phyloP scores from a whole-genome alignment of 2,797 vertebrate genomes.

The Chlorospingus semifuscus region DNA sequence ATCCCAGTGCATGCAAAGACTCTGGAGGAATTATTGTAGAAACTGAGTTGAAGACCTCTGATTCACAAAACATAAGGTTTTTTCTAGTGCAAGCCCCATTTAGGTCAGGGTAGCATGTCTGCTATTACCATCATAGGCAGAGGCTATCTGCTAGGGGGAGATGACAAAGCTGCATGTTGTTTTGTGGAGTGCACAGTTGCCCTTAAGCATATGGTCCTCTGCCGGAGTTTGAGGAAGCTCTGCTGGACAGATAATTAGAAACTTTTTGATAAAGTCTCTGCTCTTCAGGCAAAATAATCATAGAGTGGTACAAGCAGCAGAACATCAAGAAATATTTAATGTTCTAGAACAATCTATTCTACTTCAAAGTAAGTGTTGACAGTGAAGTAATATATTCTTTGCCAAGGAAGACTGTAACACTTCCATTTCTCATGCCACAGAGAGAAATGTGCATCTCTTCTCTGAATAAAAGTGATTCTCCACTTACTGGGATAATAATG shows the following conservation, averaged over 20 bases:
- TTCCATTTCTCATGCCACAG: background rate
- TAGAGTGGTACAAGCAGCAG: background rate
- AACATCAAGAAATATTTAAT: background rate
- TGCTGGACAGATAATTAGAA: constrained; percentile 11
- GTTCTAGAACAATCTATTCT: background rate
- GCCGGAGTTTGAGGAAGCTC: background rate
- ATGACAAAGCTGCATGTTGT: background rate
- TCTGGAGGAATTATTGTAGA: background rate
- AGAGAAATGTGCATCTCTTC: background rate
- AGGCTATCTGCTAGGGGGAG: background rate
- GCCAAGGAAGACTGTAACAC: background rate
- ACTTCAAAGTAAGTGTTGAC: background rate
- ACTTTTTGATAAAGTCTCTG: background rate
- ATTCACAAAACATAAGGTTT: background rate
- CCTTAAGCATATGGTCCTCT: constrained; percentile 4
- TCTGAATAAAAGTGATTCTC: background rate
- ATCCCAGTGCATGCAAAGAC: background rate
- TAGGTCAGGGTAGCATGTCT: background rate
- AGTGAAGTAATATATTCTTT: background rate
- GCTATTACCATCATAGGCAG: background rate
- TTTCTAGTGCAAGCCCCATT: background rate
- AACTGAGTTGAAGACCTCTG: background rate
- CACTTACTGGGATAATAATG: background rate
- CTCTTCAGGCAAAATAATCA: background rate
- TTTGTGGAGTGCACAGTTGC: background rate